These are phyloP conservation scores for Drosophila ficusphila DNA, from an alignment of 1,140 invertebrate species.

Conservation along the genomic window DNA sequence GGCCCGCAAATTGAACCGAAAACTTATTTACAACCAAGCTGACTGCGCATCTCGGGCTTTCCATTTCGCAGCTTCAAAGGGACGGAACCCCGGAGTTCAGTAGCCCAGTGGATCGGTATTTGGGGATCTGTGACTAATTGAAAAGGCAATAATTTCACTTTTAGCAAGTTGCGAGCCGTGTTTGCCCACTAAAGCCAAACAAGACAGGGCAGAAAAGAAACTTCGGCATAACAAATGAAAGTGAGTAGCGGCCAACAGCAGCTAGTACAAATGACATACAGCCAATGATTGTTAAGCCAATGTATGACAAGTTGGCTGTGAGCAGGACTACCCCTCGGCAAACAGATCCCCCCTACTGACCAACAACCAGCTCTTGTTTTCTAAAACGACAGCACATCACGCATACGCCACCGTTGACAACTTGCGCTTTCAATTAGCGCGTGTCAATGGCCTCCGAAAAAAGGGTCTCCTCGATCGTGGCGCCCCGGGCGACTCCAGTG, in stretches of 20 bases:
- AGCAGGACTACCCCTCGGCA: constrained; percentile 9
- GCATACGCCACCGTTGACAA: constrained; percentile 51
- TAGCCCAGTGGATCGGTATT: constrained; percentile 18
- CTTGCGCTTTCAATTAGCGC: constrained; percentile 65
- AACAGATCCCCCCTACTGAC: constrained; percentile 20
- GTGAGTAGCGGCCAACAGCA: constrained; percentile 61
- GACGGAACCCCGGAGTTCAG: constrained; percentile 13
- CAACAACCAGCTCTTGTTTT: constrained; percentile 3
- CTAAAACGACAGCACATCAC: constrained; percentile 50
- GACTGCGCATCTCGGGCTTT: constrained; percentile 21
- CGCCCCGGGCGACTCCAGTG: background rate
- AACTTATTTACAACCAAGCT: constrained; percentile 11
- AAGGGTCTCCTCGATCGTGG: constrained; percentile 21
- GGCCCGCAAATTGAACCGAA: constrained; percentile 34
- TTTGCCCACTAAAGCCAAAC: constrained; percentile 50
- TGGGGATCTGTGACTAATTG: constrained; percentile 55
- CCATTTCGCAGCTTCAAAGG: constrained; percentile 14
- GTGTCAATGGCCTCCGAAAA: constrained; percentile 63
- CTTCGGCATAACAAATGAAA: constrained; percentile 71
- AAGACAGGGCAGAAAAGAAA: constrained; percentile 60
- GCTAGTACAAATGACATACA: constrained; percentile 42
- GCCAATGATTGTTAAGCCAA: constrained; percentile 67
- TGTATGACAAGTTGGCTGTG: constrained; percentile 70
- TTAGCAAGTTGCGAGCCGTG: constrained; percentile 65
- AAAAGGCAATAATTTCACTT: constrained; percentile 78